phyloP scores from a whole-genome alignment of 2,888 invertebrate species.

The Gnatocerus cornutus region DNA sequence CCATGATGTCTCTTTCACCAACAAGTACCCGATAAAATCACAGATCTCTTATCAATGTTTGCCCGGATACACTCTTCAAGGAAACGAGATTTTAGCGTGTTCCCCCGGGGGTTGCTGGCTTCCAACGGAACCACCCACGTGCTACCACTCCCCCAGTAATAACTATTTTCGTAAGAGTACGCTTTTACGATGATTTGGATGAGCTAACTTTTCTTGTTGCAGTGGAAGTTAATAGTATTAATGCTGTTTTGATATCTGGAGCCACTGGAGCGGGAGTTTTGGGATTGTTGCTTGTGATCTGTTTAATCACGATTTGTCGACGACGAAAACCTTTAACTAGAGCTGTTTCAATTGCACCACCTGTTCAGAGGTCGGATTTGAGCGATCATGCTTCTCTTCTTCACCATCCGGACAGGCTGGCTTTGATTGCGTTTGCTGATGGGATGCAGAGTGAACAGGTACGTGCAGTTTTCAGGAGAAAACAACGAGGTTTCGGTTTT shows the following conservation, averaged over 20 bases:
- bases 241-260: constrained; percentile 65
- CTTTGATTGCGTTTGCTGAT: constrained; percentile 74
- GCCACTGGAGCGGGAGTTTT: constrained; percentile 69
- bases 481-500: too few relatives aligned
- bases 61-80: constrained; percentile 68
- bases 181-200: too few relatives aligned
- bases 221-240: constrained; percentile 64
- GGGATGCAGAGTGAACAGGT: constrained; percentile 70
- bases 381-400: constrained; percentile 66
- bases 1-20: constrained; percentile 53
- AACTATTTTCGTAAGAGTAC: constrained; percentile 63
- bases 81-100: constrained; percentile 67
- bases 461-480: constrained; percentile 13
- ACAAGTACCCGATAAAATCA: constrained; percentile 65
- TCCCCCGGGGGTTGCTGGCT: constrained; percentile 69
- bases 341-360: constrained; percentile 62
- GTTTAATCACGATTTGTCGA: constrained; percentile 67
- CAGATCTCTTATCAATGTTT: constrained; percentile 69
- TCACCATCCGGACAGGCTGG: constrained; percentile 72
- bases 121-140: constrained; percentile 63
- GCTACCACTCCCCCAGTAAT: constrained; percentile 53
- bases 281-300: constrained; percentile 66
- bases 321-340: constrained; percentile 64
- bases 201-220: constrained; percentile 30
- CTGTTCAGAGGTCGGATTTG: constrained; percentile 61